Conservation (phyloP, 2,113 vertebrate species). For the Octodon degus region DNA sequence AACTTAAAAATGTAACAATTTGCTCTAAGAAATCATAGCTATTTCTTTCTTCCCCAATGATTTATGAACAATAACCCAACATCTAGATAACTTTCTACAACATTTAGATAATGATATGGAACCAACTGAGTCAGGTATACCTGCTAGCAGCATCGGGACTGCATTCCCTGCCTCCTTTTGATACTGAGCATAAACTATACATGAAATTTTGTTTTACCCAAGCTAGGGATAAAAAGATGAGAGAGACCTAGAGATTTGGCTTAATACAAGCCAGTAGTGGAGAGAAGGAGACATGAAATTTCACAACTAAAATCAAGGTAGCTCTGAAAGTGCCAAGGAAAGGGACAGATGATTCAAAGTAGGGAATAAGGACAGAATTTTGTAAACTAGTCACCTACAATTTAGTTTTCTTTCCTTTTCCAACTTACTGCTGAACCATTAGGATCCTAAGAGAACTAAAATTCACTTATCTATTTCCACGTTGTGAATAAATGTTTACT, state of each 20-base stretch:
- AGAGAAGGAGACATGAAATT: neutral
- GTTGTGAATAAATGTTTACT: neutral
- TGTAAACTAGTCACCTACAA: neutral
- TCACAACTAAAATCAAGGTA: neutral
- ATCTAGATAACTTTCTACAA: neutral
- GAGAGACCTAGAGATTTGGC: neutral
- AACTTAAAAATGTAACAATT: conserved; percentile 33
- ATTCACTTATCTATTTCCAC: neutral
- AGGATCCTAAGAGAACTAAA: conserved; percentile 14
- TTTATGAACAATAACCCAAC: neutral
- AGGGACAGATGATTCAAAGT: neutral
- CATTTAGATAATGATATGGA: neutral
- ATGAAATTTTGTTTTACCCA: neutral
- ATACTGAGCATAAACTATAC: neutral
- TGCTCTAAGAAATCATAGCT: conserved; percentile 20
- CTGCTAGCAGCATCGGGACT: neutral
- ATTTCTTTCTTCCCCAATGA: conserved; percentile 35
- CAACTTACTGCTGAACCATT: conserved; percentile 19
- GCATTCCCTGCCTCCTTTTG: neutral
- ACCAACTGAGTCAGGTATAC: neutral
- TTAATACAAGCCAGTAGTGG: neutral
- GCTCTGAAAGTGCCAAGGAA: neutral
- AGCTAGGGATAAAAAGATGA: neutral
- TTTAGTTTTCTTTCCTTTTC: conserved; percentile 25
- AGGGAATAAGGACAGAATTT: neutral